phyloP scores from a whole-genome alignment of 2,113 vertebrate genomes.

The Scortum barcoo region DNA sequence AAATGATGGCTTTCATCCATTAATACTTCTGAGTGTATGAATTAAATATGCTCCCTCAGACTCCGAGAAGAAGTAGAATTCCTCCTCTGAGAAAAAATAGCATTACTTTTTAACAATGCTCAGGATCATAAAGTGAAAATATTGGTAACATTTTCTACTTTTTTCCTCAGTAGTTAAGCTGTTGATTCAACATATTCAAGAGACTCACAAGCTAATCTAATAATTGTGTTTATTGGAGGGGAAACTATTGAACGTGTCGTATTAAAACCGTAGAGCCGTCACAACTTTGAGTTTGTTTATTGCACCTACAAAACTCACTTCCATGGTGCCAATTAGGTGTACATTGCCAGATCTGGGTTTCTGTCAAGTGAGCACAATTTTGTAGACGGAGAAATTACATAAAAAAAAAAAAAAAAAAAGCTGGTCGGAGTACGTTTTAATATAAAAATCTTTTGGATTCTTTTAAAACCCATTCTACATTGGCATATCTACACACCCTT shows the following conservation, averaged over 20 bases:
- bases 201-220: neutral
- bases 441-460: neutral
- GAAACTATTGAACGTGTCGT: neutral
- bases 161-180: neutral
- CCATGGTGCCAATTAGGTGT: neutral
- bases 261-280: neutral
- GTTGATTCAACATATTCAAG: constrained; percentile 4
- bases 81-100: neutral
- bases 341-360: neutral
- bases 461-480: neutral
- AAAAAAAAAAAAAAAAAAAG: neutral
- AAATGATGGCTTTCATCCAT: constrained; percentile 9
- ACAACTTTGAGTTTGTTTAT: constrained; percentile 8
- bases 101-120: neutral
- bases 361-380: neutral
- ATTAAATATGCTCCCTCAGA: neutral
- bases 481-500: neutral
- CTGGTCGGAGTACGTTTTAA: neutral
- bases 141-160: neutral
- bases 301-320: neutral
- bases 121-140: neutral
- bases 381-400: neutral
- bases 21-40: constrained; percentile 7
- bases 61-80: neutral
- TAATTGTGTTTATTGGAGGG: constrained; percentile 10